Evolutionary conservation across 1,140 invertebrate species (phyloP), one percentile per base, ranked within the genome.

Genomic region (Trialeurodes vaporariorum): DNA sequence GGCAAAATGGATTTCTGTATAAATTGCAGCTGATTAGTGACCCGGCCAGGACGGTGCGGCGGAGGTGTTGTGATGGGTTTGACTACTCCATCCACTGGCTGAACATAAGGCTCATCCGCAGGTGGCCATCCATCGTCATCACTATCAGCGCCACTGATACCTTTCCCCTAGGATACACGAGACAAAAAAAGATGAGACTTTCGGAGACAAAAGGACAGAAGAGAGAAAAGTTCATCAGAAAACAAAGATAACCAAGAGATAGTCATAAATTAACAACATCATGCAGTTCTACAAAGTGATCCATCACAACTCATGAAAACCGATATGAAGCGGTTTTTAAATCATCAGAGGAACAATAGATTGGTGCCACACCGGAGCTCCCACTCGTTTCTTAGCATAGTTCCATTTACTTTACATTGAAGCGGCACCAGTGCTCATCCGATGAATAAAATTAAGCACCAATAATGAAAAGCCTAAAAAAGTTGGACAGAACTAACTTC

Each of bases 1-100:
- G 97, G 98, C 76, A 98, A 84, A n/a, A 99, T 94, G 76, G 87
- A 90, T 78, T 96, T 97, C 74, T 91, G 86, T 62, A 99, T 82
- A 81, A 92, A 98, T 80, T 96, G 91, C 72, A 98, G 79, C 79
- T 97, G 94, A 81, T 97, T 98, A 58, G 95, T 98, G 68, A 91
- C 79, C 68, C 92, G 83, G 59, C 91, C 91, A 70, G 91, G 91
- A 73, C 91, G 85, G 73, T 87, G 86, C 25, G 86, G 79, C 59
- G 87, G 85, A 58, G 92, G 90, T 68, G 86, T 79, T 66, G 89
- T 86, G 27, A 86, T 84, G 68, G 92, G 91, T 76, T 91, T 87
- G 59, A 89, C 87, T 68, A 89, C 81, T 67, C 90, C 89, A 82
- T 93, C 92, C 25, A 93, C 84, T 59, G 90, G 87, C 77, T 92